Conservation (phyloP, 2,797 vertebrate species). For the Malacoraja senta region DNA sequence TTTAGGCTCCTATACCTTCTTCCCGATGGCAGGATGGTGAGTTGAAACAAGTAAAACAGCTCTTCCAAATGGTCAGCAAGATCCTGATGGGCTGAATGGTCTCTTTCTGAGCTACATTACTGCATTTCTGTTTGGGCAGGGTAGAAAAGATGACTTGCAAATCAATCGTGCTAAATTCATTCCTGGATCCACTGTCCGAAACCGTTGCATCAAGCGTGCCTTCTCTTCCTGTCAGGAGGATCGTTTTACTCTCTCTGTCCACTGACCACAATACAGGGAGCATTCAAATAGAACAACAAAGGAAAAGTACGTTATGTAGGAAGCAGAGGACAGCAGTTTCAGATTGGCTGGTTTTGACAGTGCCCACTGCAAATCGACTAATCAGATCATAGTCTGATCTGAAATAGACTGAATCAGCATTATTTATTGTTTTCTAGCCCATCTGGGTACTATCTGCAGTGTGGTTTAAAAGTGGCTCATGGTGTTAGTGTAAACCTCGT, state of each 20-base stretch:
- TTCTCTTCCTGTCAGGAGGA: neutral
- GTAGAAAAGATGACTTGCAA: neutral
- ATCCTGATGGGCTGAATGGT: too few relatives aligned
- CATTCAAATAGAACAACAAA: neutral
- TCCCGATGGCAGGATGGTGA: too few relatives aligned
- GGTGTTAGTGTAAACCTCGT: neutral
- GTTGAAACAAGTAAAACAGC: too few relatives aligned
- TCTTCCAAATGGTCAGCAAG: too few relatives aligned
- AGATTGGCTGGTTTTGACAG: neutral
- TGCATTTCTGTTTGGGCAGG: neutral
- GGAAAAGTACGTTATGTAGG: neutral
- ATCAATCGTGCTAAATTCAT: neutral
- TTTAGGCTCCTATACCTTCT: too few relatives aligned
- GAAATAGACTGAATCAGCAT: neutral
- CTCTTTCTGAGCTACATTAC: too few relatives aligned
- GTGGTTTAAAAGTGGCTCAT: neutral
- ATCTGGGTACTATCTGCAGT: neutral
- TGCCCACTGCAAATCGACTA: neutral
- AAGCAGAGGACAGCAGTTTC: neutral
- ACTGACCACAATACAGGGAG: neutral
- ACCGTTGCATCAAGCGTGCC: neutral
- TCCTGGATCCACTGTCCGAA: neutral
- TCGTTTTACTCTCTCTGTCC: neutral
- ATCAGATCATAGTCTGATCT: neutral
- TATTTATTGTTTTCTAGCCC: neutral